Percentiles rank a stretch among this genome's conserved stretches.
phyloP scores from a whole-genome alignment of 2,888 invertebrate genomes.

The Notocelia uddmanniana region DNA sequence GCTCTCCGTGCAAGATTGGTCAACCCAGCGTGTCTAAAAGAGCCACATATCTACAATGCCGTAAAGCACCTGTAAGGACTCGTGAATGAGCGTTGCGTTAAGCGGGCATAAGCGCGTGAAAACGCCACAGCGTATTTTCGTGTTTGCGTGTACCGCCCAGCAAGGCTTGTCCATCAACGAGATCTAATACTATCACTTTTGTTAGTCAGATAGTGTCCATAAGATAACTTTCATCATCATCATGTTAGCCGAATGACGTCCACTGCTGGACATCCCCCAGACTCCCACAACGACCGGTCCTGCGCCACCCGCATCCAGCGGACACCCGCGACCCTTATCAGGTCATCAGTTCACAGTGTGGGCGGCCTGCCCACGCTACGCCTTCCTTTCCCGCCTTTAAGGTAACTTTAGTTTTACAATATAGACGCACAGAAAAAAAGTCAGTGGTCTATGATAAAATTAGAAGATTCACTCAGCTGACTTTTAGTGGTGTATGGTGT shows the following conservation, averaged over 20 bases:
- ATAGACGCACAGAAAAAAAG: background rate
- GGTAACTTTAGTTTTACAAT: background rate
- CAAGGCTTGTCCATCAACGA: background rate
- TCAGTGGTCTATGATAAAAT: background rate
- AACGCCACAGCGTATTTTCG: background rate
- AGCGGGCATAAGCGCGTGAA: background rate
- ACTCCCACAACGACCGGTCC: no score
- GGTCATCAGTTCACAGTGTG: no score
- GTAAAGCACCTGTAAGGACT: background rate
- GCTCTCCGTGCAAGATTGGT: constrained; percentile 65
- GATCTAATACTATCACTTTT: background rate
- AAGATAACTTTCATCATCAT: no score
- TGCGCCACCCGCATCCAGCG: no score
- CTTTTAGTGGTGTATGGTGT: background rate
- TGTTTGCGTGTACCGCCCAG: background rate
- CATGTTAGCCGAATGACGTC: no score
- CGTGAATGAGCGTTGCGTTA: background rate
- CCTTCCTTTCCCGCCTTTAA: no score
- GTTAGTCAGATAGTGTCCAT: background rate
- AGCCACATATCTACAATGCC: constrained; percentile 19
- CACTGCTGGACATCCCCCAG: no score
- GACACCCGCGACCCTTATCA: no score
- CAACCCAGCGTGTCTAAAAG: constrained; percentile 65
- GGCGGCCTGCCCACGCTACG: no score
- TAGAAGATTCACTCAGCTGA: background rate